A percentile compares a stretch with the other conserved stretches of the same genome.
phyloP scores from a whole-genome alignment of 2,888 invertebrate species.

The Ganaspis brasiliensis region DNA sequence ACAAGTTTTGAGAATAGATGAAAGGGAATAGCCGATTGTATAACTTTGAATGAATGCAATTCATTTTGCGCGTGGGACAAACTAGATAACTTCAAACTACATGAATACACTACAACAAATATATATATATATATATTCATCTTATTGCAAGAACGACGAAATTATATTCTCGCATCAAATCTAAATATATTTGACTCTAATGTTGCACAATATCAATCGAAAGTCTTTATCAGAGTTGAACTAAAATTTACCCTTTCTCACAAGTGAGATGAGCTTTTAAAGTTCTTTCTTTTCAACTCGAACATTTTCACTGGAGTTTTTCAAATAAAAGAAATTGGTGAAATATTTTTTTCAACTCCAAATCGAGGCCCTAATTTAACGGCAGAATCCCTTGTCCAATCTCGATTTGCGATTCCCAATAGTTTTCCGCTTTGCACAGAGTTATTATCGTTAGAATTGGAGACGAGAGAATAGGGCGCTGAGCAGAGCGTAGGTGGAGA shows the following conservation, averaged over 20 bases:
- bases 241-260: too few relatives aligned
- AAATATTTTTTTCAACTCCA: neutral
- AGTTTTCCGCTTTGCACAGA: conserved; percentile 27
- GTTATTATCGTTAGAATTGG: conserved; percentile 28
- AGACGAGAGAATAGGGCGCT: conserved; percentile 13
- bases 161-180: too few relatives aligned
- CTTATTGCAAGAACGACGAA: too few relatives aligned
- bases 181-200: too few relatives aligned
- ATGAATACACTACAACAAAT: neutral
- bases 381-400: neutral
- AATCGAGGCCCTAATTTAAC: neutral
- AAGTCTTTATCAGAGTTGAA: too few relatives aligned
- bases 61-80: neutral
- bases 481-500: conserved; percentile 17
- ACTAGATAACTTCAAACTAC: neutral
- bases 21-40: neutral
- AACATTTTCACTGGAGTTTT: too few relatives aligned
- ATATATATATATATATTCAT: too few relatives aligned
- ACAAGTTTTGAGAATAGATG: conserved; percentile 3
- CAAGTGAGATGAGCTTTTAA: too few relatives aligned
- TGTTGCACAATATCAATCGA: too few relatives aligned
- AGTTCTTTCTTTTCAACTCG: too few relatives aligned
- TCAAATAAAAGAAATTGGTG: neutral
- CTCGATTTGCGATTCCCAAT: conserved; percentile 15
- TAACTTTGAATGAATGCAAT: neutral